Evolutionary conservation across 1,140 invertebrate species (phyloP).

Genomic region (Muscidifurax raptorellus): DNA sequence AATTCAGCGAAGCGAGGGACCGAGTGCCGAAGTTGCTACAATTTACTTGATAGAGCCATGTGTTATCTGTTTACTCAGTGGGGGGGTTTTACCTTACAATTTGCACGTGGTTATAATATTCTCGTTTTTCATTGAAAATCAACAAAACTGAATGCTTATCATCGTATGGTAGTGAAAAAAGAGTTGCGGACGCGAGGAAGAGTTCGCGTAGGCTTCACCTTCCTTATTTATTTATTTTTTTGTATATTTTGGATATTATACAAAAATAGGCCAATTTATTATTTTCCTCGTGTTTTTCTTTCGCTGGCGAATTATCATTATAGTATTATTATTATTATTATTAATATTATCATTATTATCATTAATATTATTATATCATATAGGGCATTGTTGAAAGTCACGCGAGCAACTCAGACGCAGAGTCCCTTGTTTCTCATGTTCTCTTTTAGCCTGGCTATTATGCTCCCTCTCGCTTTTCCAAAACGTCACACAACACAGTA

Average conservation of each 20-base stretch:
- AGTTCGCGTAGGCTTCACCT: neutral
- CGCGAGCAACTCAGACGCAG: conserved; percentile 31
- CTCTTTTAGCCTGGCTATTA: neutral
- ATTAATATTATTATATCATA: conserved; percentile 48
- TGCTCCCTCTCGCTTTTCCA: conserved; percentile 45
- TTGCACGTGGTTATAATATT: neutral
- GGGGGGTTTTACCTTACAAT: neutral
- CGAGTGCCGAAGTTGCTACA: conserved; percentile 46
- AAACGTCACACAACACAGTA: neutral
- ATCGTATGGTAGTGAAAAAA: conserved; percentile 21
- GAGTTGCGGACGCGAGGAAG: neutral
- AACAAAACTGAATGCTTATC: conserved; percentile 20
- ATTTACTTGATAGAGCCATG: conserved; percentile 9
- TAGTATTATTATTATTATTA: conserved; percentile 7
- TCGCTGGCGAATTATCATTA: conserved; percentile 36
- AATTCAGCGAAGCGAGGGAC: conserved; percentile 43
- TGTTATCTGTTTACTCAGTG: neutral
- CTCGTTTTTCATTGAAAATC: neutral
- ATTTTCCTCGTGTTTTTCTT: neutral
- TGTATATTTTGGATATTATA: conserved; percentile 39
- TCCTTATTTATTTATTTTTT: neutral
- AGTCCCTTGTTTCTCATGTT: conserved; percentile 37
- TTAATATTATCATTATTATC: conserved; percentile 30
- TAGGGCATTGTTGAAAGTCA: conserved; percentile 31
- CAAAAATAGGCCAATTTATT: conserved; percentile 46